Evolutionary conservation across 2,797 vertebrate species (phyloP).

Genomic region (Rhinichthys osculus): DNA sequence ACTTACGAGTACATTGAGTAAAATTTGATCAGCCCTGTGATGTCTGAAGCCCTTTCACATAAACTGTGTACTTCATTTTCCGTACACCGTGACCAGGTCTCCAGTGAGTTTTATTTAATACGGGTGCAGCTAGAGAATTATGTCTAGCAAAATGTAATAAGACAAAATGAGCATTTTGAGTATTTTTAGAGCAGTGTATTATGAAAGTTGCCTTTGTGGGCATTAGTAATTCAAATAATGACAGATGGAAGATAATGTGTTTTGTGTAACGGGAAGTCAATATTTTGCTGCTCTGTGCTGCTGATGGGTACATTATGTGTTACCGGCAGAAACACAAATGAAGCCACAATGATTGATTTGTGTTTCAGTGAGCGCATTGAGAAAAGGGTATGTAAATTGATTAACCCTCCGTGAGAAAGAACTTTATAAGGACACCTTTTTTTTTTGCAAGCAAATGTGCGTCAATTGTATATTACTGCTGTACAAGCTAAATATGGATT

Average conservation of each 20-base stretch:
- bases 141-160: neutral
- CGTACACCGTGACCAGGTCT: conserved; percentile 13
- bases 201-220: conserved; percentile 1
- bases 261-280: conserved; percentile 30
- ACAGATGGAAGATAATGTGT: conserved; percentile 28
- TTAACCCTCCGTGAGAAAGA: conserved; percentile 17
- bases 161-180: neutral
- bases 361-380: conserved; percentile 3
- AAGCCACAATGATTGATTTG: conserved; percentile 31
- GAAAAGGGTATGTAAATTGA: conserved; percentile 31
- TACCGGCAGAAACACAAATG: neutral
- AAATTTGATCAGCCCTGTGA: conserved; percentile 34
- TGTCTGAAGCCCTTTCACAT: conserved; percentile 36
- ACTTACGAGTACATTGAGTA: conserved; percentile 7
- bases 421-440: neutral
- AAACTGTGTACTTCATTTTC: conserved; percentile 23
- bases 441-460: neutral
- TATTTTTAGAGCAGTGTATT: conserved; percentile 21
- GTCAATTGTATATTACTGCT: neutral
- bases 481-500: conserved; percentile 13
- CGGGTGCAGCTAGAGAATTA: neutral
- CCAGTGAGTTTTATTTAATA: conserved; percentile 12
- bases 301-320: conserved; percentile 3
- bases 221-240: conserved; percentile 21
- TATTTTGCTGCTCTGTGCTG: neutral